Conservation (phyloP, 2,888 invertebrate species). For the Sipha maydis region DNA sequence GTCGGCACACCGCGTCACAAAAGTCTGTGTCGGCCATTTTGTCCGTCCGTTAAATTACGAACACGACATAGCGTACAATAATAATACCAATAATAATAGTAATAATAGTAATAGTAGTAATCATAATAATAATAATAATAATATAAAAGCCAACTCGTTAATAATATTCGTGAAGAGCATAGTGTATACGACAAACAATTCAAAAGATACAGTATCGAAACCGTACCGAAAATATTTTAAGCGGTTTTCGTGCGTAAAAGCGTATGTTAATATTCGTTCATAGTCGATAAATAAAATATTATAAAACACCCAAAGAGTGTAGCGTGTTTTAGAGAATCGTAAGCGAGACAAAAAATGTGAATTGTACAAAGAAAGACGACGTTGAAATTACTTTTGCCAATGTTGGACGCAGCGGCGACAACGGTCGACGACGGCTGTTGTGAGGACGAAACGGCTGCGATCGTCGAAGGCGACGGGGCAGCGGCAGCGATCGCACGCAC, state of each 20-base stretch:
- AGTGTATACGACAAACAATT: too few species aligned
- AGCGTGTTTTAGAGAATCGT: too few species aligned
- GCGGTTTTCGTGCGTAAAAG: neutral
- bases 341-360: too few species aligned
- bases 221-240: too few species aligned
- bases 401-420: neutral
- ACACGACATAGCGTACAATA: neutral
- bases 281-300: too few species aligned
- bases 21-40: constrained; percentile 53
- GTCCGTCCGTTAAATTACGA: constrained; percentile 10
- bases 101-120: neutral
- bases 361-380: too few species aligned
- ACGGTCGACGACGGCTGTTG: constrained; percentile 27
- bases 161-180: too few species aligned
- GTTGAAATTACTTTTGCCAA: constrained; percentile 46
- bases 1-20: constrained; percentile 11
- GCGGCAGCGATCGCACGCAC: constrained; percentile 46
- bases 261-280: too few species aligned
- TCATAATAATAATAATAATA: neutral
- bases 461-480: neutral
- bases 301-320: too few species aligned
- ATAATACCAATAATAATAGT: neutral
- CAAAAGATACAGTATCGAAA: too few species aligned
- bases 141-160: too few species aligned
- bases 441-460: constrained; percentile 41